phyloP scores from a whole-genome alignment of 2,113 vertebrate species.

The Origma solitaria region DNA sequence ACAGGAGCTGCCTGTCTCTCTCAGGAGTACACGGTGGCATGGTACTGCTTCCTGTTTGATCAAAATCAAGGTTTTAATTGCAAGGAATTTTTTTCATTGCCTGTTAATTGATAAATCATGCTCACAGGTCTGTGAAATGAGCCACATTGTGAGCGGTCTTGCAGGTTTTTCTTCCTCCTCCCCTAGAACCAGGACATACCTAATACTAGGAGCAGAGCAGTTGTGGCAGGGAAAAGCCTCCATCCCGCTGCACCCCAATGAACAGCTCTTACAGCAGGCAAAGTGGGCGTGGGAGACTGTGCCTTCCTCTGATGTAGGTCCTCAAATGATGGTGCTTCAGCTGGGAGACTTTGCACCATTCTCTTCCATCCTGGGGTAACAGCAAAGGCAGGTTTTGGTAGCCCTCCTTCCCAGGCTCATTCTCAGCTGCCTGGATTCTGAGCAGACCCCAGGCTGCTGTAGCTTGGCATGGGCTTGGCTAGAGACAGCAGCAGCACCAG shows the following conservation, averaged over 20 bases:
- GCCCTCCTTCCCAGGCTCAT: neutral
- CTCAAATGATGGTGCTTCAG: neutral
- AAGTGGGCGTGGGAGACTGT: neutral
- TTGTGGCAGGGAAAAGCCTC: neutral
- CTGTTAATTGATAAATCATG: constrained; percentile 97
- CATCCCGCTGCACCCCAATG: neutral
- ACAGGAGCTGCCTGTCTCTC: constrained; percentile 83
- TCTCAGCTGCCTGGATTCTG: neutral
- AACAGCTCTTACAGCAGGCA: neutral
- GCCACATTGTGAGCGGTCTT: constrained; percentile 8
- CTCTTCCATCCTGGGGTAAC: neutral
- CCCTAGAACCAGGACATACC: neutral
- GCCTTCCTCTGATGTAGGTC: neutral
- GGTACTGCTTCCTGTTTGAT: constrained; percentile 89
- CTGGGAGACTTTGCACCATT: neutral
- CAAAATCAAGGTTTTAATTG: constrained; percentile 96
- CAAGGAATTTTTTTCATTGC: constrained; percentile 92
- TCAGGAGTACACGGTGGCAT: constrained; percentile 77
- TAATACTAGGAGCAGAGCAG: neutral
- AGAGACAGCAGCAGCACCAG: neutral
- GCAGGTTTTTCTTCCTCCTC: neutral
- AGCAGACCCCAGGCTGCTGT: neutral
- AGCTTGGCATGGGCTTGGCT: neutral
- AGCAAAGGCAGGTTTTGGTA: neutral
- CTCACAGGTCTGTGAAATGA: constrained; percentile 49